Evolutionary conservation across 1,140 invertebrate species (phyloP).

Genomic region (Calosoma granatense): DNA sequence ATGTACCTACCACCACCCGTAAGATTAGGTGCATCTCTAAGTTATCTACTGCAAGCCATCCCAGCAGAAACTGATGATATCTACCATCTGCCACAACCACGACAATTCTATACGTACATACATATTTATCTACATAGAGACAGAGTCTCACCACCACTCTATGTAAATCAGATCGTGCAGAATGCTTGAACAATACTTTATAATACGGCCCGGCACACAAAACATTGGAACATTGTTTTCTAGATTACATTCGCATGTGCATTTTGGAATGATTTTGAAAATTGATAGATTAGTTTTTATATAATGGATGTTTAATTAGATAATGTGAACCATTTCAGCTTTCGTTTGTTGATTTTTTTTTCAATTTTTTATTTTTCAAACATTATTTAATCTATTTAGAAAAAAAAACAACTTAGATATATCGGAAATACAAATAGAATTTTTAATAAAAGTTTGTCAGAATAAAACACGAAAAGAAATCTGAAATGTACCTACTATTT

Average conservation of each 20-base stretch:
- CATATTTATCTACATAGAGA: too few relatives aligned
- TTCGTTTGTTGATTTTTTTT: conserved; percentile 4
- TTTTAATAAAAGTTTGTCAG: background rate
- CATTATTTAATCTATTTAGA: too few relatives aligned
- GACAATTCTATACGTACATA: too few relatives aligned
- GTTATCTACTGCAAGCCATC: too few relatives aligned
- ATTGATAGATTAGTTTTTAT: background rate
- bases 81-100: too few relatives aligned
- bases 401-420: too few relatives aligned
- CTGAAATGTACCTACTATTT: background rate
- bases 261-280: conserved; percentile 6
- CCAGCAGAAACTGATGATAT: too few relatives aligned
- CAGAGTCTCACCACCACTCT: too few relatives aligned
- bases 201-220: background rate
- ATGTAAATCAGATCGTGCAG: too few relatives aligned
- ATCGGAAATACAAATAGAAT: background rate
- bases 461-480: background rate
- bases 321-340: conserved; percentile 3
- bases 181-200: conserved; percentile 3
- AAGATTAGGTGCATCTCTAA: too few relatives aligned
- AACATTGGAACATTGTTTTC: conserved; percentile 2
- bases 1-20: too few relatives aligned
- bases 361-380: conserved; percentile 1
- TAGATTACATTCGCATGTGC: background rate
- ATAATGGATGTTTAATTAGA: background rate